Base-by-base conservation (phyloP, 2,888 invertebrate genomes). In the Dascillus cervinus region DNA sequence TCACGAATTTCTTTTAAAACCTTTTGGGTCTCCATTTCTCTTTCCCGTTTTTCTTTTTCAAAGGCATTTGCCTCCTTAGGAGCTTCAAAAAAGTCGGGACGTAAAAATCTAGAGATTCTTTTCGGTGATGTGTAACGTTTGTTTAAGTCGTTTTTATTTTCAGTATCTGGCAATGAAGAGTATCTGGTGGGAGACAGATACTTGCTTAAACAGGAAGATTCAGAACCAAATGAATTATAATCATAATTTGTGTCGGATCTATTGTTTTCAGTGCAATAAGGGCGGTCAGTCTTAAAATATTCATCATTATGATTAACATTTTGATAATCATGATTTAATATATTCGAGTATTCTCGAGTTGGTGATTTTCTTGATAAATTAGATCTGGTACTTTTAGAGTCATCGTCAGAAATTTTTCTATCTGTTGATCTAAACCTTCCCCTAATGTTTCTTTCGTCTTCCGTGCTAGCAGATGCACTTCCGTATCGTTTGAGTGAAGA, bases 11-110 rank as follows among this genome's bases (percentile, higher is more conserved):
- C 75, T 52, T 76, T 72, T 4, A 81, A 56, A 12, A 78, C 72
- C 57, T 75, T 73, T 58, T 82, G 75, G 27, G 83, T 73, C 65
- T 80, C 73, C 49, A 81, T 63, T 60, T 84, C 75, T 46, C 81
- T 70, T 58, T 79, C 71, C 41, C 73, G 73, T 45, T 72, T 70
- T 52, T 76, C 73, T 55, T 73, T 71, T 1, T 73, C 70, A 52
- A 77, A 77, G 11, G 73, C 66, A 51, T 73, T 80, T 47, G 83
- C 83, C 34, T 79, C 80, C 11, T 72, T 61, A 11, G 36, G 32
- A 2, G 77, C 66, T 42, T 85, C 83, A 54, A 78, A 83, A 56
- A 85, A 85, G 59, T 87, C 86, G 1, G 85, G 81, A 14, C 86
- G 71, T 34, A 87, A 63, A 61, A 85, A 86, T 34, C 87, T 67